Percentiles rank a stretch among this genome's conserved stretches.
Conservation (phyloP, 2,888 invertebrate genomes). For the Lycophotia porphyrea region DNA sequence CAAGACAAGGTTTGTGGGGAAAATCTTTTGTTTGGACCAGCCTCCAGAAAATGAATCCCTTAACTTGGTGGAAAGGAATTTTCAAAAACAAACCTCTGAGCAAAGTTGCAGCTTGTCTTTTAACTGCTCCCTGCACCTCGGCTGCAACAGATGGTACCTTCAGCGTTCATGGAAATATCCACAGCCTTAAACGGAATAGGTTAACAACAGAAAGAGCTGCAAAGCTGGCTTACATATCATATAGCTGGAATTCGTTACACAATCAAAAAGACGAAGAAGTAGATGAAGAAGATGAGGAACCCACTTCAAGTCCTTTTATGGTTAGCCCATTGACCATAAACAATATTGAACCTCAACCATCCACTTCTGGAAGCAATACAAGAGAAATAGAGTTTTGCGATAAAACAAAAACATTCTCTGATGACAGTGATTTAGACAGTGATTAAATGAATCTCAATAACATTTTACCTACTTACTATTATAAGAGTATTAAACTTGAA, state of each 20-base stretch:
- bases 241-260: not conserved
- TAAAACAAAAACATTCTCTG: constrained; percentile 1
- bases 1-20: not conserved
- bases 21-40: constrained; percentile 2
- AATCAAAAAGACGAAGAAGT: constrained; percentile 8
- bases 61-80: constrained; percentile 10
- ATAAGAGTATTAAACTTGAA: constrained; percentile 8
- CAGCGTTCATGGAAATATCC: constrained; percentile 2
- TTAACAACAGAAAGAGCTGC: constrained; percentile 12
- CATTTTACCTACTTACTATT: not conserved
- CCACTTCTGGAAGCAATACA: constrained; percentile 7
- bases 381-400: constrained; percentile 3
- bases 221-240: constrained; percentile 8
- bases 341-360: constrained; percentile 1
- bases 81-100: not conserved
- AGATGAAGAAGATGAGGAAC: constrained; percentile 1
- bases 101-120: constrained; percentile 11
- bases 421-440: not conserved
- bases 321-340: not conserved
- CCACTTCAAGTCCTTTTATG: not conserved
- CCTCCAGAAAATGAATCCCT: not conserved
- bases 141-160: constrained; percentile 6
- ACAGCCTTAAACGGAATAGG: too few relatives aligned
- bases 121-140: not conserved
- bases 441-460: not conserved